Conservation (phyloP, 1,140 invertebrate species). For the Drosophila cardini region DNA sequence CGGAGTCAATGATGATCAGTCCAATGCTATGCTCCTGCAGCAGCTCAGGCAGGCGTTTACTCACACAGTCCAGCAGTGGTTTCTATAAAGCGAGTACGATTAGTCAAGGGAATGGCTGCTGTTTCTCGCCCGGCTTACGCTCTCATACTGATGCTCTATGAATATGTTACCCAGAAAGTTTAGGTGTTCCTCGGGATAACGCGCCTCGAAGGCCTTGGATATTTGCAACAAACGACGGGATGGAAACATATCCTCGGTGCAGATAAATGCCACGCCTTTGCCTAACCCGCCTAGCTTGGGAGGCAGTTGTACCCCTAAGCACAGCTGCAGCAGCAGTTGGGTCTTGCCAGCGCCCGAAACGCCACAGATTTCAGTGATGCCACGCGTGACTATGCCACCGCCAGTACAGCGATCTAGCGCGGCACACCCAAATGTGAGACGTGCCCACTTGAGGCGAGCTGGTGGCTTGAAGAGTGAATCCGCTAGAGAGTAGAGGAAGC, state of each 20-base stretch:
- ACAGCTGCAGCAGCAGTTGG: slow-evolving; percentile 92
- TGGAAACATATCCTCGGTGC: slow-evolving; percentile 91
- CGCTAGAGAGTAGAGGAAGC: slow-evolving; percentile 26
- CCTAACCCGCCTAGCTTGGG: slow-evolving; percentile 67
- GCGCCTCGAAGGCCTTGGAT: slow-evolving; percentile 62
- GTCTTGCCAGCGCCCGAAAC: slow-evolving; percentile 94
- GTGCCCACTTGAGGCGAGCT: slow-evolving; percentile 72
- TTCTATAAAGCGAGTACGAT: slow-evolving; percentile 14
- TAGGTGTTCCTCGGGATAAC: slow-evolving; percentile 59
- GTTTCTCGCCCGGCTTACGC: slow-evolving; percentile 77
- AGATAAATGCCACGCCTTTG: slow-evolving; percentile 90
- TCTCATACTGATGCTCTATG: slow-evolving; percentile 85
- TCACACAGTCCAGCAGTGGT: slow-evolving; percentile 86
- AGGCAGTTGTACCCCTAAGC: slow-evolving; percentile 84
- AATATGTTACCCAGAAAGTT: slow-evolving; percentile 76
- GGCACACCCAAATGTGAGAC: slow-evolving; percentile 87
- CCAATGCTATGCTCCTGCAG: slow-evolving; percentile 86
- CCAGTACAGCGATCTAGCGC: slow-evolving; percentile 87
- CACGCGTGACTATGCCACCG: slow-evolving; percentile 90
- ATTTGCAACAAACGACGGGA: slow-evolving; percentile 88
- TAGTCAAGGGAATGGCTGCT: neutral
- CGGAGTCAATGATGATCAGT: slow-evolving; percentile 90
- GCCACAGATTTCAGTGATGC: slow-evolving; percentile 93
- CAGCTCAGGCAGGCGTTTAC: slow-evolving; percentile 85
- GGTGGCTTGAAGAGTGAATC: slow-evolving; percentile 62